Evolutionary conservation across 2,888 invertebrate species (phyloP).

Genomic region (Tenthredo distinguenda): DNA sequence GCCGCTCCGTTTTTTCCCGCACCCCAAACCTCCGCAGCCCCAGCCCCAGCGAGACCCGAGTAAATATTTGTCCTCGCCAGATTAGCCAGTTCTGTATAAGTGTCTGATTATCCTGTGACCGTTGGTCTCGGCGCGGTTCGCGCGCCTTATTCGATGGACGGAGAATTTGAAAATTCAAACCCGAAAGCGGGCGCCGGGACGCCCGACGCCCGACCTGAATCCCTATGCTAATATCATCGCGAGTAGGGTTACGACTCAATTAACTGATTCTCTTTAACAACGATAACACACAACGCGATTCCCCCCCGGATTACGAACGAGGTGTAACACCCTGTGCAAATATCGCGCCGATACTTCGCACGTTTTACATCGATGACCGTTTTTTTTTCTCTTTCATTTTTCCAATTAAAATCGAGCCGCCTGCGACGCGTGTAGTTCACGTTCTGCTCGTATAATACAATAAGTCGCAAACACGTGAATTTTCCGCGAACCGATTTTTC

Average conservation of each 20-base stretch:
- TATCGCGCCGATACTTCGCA: neutral
- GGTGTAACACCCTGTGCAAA: neutral
- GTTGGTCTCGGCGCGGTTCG: neutral
- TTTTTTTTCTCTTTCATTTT: neutral
- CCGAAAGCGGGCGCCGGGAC: neutral
- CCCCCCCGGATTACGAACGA: constrained; percentile 8
- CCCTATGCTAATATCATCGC: constrained; percentile 44
- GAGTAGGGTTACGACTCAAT: constrained; percentile 43
- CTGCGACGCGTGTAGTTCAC: neutral
- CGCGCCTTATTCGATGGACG: neutral
- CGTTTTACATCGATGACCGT: neutral
- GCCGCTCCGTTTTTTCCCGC: constrained; percentile 4
- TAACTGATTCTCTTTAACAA: constrained; percentile 47
- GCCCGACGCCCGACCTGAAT: neutral
- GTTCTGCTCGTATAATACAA: neutral
- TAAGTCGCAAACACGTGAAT: neutral
- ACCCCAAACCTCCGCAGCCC: constrained; percentile 42
- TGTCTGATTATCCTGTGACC: constrained; percentile 47
- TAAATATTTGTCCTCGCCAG: constrained; percentile 50
- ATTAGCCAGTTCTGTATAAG: constrained; percentile 48
- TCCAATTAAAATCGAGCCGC: constrained; percentile 18
- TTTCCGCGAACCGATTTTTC: neutral
- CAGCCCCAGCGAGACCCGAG: constrained; percentile 54
- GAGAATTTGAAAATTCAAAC: constrained; percentile 27
- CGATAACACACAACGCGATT: constrained; percentile 23